Conservation (phyloP, 2,113 vertebrate species). For the Platycercus adscitus region DNA sequence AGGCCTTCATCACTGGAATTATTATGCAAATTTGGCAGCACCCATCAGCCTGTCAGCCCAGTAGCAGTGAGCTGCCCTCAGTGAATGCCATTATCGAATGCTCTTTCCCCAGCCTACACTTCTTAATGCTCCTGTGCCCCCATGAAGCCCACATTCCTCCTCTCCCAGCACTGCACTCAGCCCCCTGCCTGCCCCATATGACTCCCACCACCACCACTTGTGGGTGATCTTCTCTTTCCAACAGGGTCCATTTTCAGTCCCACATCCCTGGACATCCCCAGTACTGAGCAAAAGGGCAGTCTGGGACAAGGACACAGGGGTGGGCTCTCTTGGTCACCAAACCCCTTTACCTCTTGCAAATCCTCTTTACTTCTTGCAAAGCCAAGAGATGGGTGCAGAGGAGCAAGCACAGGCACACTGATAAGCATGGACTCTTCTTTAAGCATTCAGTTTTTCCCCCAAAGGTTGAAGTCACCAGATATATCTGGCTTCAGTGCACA, state of each 20-base stretch:
- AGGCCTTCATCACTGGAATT: neutral
- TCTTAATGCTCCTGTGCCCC: neutral
- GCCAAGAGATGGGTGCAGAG: neutral
- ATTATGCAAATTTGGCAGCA: conserved; percentile 39
- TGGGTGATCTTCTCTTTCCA: neutral
- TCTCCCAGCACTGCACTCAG: neutral
- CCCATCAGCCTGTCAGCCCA: conserved; percentile 3
- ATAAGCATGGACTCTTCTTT: neutral
- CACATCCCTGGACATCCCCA: neutral
- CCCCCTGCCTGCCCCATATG: rapidly evolving
- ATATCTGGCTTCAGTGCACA: neutral
- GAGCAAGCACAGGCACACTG: rapidly evolving
- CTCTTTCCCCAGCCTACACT: neutral
- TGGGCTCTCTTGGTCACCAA: rapidly evolving
- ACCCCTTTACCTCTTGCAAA: neutral
- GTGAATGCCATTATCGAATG: neutral
- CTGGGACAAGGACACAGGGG: neutral
- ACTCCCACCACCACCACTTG: neutral
- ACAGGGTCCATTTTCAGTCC: neutral
- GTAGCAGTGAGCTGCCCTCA: neutral
- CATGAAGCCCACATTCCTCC: rapidly evolving
- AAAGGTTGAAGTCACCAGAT: neutral
- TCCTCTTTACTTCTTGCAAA: neutral
- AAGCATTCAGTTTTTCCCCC: neutral
- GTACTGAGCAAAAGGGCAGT: neutral